Base-by-base conservation (phyloP, 2,797 vertebrate species). In the Tokudaia muenninki region DNA sequence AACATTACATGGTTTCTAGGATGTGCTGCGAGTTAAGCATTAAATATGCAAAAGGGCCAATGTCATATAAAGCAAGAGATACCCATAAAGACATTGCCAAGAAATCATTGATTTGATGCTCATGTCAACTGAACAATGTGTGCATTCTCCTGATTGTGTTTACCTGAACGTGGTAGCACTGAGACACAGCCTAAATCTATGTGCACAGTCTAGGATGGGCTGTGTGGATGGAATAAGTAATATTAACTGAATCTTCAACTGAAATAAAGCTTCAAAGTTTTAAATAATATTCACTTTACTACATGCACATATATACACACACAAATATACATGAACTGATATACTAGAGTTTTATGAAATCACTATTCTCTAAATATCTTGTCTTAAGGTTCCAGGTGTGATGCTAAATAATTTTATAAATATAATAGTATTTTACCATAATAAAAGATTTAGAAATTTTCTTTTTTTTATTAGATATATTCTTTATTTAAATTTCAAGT, bases 381-480 rank as follows among this genome's bases (percentile, higher is more conserved):
- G 4, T 59, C 12, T 67, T 74, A 41, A 77, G 47, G 1, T 87
- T 31, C 7, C 29, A 70, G 5, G 1, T 14, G 31, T 50, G 70
- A 16, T 77, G 9, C 5, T 82, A 63, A 84, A 10, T 89, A 77
- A 80, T 83, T 91, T 94, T 17, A 87, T 29, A 11, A 89, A 13
- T 89, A 77, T 52, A 13, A 14, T 75, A 22, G 84, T 72, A 84
- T 37, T 83, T 31, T 55, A 77, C 17, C 2, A 75, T 47, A 65
- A 82, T 34, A 83, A 26, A 2, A 34, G 34, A 88, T 24, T 81
- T 82, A 55, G 55, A 74, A 89, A 52, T 52, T 52, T 41, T 41
- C 41, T 41, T 41, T 41, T 41, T 41, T 41, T 41, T 41, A 41
- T 41, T 41, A 41, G 41, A 41, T 41, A 41, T 41, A 41, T 41